Evolutionary conservation across 1,140 invertebrate genomes (phyloP).

Genomic region (Drosophila prosaltans): DNA sequence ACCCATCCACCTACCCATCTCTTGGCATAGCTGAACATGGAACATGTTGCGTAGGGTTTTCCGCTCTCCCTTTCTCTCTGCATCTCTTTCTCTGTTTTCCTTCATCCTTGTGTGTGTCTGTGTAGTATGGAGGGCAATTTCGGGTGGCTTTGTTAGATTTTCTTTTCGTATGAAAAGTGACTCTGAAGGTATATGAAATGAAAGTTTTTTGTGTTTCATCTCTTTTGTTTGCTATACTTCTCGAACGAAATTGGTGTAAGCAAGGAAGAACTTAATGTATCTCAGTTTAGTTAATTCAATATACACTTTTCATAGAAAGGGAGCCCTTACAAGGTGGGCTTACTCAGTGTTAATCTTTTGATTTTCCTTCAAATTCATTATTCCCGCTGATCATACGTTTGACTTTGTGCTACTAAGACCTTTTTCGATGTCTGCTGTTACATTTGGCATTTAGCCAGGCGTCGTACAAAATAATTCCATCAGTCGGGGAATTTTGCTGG

Average conservation of each 20-base stretch:
- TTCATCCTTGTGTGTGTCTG: too few relatives aligned
- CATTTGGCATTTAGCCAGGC: conserved; percentile 49
- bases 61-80: conserved; percentile 12
- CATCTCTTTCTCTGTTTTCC: conserved; percentile 1
- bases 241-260: too few relatives aligned
- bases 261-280: too few relatives aligned
- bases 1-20: conserved; percentile 6
- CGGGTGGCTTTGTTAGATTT: neutral
- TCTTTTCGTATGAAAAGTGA: neutral
- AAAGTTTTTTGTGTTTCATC: conserved; percentile 30
- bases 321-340: too few relatives aligned
- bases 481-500: conserved; percentile 24
- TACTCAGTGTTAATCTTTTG: too few relatives aligned
- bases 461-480: conserved; percentile 26
- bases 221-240: neutral
- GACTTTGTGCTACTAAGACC: neutral
- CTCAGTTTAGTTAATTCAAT: too few relatives aligned
- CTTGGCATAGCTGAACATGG: conserved; percentile 60
- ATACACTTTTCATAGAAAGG: too few relatives aligned
- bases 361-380: too few relatives aligned
- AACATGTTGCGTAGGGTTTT: conserved; percentile 79
- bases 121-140: neutral
- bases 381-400: neutral
- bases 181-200: neutral
- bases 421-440: conserved; percentile 23